Evolutionary conservation across 2,888 invertebrate genomes (phyloP).

Genomic region (Cinara cedri): DNA sequence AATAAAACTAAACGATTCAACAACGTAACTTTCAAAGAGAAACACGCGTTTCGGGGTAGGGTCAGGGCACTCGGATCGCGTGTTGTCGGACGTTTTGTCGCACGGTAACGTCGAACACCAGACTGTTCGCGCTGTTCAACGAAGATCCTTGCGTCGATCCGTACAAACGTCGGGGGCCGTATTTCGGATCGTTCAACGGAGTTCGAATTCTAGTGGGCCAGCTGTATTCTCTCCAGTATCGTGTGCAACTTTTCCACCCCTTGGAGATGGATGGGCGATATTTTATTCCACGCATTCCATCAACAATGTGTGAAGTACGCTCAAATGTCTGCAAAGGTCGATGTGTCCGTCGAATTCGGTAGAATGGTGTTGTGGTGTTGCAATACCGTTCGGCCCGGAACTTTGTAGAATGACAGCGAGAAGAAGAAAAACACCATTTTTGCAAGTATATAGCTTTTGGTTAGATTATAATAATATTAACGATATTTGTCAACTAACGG

Average conservation of each 20-base stretch:
- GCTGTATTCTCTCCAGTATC: conserved; percentile 71
- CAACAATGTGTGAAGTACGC: conserved; percentile 78
- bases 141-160: conserved; percentile 64
- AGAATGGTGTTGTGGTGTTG: conserved; percentile 64
- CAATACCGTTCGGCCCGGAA: conserved; percentile 65
- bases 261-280: conserved; percentile 67
- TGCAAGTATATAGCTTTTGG: no score
- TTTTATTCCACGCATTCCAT: conserved; percentile 76
- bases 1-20: conserved; percentile 53
- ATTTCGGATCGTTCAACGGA: conserved; percentile 67
- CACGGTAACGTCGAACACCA: conserved; percentile 65
- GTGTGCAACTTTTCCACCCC: conserved; percentile 73
- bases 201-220: conserved; percentile 67
- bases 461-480: not conserved
- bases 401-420: no score
- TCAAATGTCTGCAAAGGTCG: conserved; percentile 86
- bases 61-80: conserved; percentile 71
- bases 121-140: conserved; percentile 67
- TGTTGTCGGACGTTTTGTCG: conserved; percentile 62
- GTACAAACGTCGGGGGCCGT: conserved; percentile 55
- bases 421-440: conserved; percentile 31
- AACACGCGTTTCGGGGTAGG: conserved; percentile 73
- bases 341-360: conserved; percentile 84
- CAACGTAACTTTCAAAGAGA: conserved; percentile 59
- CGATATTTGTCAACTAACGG: conserved; percentile 67